These are phyloP conservation scores for Dysmachus trigonus DNA, from an alignment of 2,888 invertebrate species.

Conservation along the genomic window DNA sequence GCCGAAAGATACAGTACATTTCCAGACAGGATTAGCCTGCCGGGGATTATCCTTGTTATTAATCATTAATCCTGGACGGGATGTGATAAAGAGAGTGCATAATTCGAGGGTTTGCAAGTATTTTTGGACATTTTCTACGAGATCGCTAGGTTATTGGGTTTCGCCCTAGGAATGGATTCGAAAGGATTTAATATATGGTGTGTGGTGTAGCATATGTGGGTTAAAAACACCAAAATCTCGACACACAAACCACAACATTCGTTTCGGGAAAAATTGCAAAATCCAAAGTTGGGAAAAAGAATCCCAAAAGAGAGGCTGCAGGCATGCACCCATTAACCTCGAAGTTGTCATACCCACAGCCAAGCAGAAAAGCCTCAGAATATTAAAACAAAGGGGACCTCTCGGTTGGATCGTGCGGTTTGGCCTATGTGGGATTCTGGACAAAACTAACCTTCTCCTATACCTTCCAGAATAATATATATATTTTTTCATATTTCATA, in stretches of 20 bases:
- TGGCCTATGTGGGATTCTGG: neutral
- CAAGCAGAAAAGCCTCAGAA: neutral
- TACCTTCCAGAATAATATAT: neutral
- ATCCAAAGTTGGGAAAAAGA: neutral
- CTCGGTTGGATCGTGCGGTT: neutral
- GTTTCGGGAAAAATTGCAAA: neutral
- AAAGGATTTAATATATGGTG: neutral
- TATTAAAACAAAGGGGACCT: slow-evolving; percentile 10
- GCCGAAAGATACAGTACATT: no score
- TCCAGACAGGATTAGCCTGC: neutral
- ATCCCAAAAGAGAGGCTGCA: neutral
- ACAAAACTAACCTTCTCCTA: neutral
- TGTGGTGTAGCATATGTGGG: neutral
- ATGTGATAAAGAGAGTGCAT: neutral
- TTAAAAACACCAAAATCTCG: neutral
- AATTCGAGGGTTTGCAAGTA: neutral
- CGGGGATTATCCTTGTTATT: neutral
- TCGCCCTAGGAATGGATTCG: neutral
- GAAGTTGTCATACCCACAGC: neutral
- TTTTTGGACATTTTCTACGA: neutral
- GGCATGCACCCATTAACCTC: slow-evolving; percentile 9
- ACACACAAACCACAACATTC: neutral
- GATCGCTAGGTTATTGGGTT: neutral
- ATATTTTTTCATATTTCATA: neutral
- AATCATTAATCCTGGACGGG: neutral